phyloP scores from a whole-genome alignment of 2,888 invertebrate genomes.

The Malthinus flaveolus region DNA sequence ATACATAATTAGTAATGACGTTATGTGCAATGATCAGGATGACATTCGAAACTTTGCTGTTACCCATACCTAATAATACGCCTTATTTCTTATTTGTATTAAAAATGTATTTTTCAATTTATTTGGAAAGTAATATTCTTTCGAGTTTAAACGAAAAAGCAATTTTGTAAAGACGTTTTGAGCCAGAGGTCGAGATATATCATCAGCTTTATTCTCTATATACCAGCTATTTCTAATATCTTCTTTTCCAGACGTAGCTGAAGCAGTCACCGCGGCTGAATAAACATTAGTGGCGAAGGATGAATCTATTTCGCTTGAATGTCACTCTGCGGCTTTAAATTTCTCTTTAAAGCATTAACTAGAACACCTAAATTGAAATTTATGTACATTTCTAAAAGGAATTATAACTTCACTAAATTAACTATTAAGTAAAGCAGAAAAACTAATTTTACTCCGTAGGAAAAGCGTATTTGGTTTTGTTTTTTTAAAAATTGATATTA shows the following conservation, averaged over 20 bases:
- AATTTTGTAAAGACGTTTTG: no score
- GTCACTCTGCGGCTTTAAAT: conserved; percentile 35
- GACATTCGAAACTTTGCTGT: no score
- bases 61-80: no score
- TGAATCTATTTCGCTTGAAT: conserved; percentile 43
- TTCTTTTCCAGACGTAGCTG: conserved; percentile 4
- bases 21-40: no score
- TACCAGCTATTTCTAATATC: neutral
- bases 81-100: no score
- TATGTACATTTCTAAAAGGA: conserved; percentile 2
- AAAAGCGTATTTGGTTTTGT: no score
- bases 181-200: neutral
- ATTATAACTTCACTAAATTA: neutral
- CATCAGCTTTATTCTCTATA: conserved; percentile 1
- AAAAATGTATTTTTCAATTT: no score
- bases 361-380: conserved; percentile 18
- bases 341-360: conserved; percentile 23
- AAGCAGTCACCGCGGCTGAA: conserved; percentile 38
- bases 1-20: no score
- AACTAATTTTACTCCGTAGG: neutral
- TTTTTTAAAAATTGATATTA: no score
- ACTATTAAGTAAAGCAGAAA: neutral
- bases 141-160: no score
- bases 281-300: conserved; percentile 42
- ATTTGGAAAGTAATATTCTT: no score